phyloP scores from a whole-genome alignment of 2,888 invertebrate genomes.

The Drosophila sordidapex region DNA sequence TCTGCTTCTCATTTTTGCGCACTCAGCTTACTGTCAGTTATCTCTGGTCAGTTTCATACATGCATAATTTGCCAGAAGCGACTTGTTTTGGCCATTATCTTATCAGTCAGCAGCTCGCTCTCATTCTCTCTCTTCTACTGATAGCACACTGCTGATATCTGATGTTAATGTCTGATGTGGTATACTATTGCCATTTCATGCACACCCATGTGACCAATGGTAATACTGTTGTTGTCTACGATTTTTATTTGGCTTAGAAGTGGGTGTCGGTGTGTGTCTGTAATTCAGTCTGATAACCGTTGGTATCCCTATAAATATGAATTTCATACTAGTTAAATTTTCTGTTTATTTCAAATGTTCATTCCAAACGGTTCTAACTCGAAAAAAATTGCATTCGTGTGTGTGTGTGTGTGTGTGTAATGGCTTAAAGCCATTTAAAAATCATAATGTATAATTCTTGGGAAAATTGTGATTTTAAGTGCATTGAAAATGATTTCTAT shows the following conservation, averaged over 20 bases:
- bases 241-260: conserved; percentile 20
- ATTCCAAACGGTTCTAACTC: conserved; percentile 27
- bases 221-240: conserved; percentile 33
- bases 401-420: conserved; percentile 19
- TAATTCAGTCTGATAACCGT: conserved; percentile 29
- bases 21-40: conserved; percentile 22
- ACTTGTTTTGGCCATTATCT: conserved; percentile 49
- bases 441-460: conserved; percentile 65
- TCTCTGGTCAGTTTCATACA: conserved; percentile 47
- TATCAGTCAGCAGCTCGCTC: conserved; percentile 34
- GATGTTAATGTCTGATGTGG: conserved; percentile 40
- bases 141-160: conserved; percentile 52
- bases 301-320: conserved; percentile 64
- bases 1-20: conserved; percentile 9
- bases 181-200: conserved; percentile 25
- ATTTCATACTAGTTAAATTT: conserved; percentile 63
- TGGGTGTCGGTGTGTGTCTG: conserved; percentile 7
- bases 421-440: conserved; percentile 43
- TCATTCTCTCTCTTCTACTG: conserved; percentile 9
- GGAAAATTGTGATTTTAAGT: conserved; percentile 68
- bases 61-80: conserved; percentile 21
- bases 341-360: conserved; percentile 71
- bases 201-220: conserved; percentile 16
- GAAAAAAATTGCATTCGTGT: background rate
- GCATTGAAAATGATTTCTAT: conserved; percentile 65